Evolutionary conservation across 2,113 vertebrate genomes (phyloP).

Genomic region (Baryphthengus martii): DNA sequence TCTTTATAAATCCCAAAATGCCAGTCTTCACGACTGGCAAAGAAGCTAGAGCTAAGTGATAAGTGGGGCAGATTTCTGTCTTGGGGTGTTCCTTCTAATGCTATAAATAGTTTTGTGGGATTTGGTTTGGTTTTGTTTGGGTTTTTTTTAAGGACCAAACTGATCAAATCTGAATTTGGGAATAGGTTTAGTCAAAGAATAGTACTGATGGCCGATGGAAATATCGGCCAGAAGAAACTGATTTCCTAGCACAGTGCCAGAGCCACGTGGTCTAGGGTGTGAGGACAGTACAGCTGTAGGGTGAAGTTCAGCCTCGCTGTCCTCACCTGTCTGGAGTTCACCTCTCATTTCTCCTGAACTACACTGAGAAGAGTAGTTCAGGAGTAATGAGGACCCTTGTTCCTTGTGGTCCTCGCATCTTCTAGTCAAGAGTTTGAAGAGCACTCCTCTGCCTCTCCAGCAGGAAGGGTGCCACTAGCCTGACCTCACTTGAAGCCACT

Average conservation of each 20-base stretch:
- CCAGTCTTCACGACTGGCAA: not conserved
- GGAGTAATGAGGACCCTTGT: too few relatives aligned
- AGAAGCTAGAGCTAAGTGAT: not conserved
- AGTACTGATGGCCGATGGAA: not conserved
- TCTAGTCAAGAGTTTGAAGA: not conserved
- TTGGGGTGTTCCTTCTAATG: not conserved
- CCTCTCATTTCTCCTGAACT: not conserved
- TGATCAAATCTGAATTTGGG: not conserved
- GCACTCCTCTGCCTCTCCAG: not conserved
- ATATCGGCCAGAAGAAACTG: not conserved
- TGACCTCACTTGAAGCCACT: not conserved
- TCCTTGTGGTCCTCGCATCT: not conserved
- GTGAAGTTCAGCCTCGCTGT: not conserved
- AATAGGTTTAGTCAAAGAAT: not conserved
- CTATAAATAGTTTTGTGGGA: not conserved
- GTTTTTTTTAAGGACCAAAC: not conserved
- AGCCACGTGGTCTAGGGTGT: fast-evolving
- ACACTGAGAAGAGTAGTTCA: not conserved
- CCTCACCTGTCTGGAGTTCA: not conserved
- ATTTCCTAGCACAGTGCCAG: not conserved
- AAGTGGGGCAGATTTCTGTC: not conserved
- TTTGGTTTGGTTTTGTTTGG: not conserved
- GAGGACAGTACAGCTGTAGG: not conserved
- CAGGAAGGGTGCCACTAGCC: not conserved
- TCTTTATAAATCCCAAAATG: not conserved